A percentile compares a stretch with the other conserved stretches of the same genome.
Evolutionary conservation across 2,113 vertebrate genomes (phyloP).

Genomic region (Platysteira castanea): DNA sequence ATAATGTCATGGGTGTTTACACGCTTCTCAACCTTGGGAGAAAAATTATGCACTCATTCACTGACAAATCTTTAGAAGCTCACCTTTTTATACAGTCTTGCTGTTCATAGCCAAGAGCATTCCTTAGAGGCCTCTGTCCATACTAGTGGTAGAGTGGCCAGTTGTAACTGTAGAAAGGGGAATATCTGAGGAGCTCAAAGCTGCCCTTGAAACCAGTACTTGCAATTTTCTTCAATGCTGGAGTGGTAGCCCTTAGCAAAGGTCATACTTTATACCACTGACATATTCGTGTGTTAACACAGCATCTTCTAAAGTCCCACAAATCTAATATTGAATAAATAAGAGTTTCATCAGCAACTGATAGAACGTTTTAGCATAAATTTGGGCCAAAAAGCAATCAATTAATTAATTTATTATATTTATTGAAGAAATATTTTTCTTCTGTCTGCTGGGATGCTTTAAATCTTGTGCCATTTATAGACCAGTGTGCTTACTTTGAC

Average conservation of each 20-base stretch:
- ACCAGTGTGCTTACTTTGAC: neutral
- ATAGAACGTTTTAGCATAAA: neutral
- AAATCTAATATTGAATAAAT: neutral
- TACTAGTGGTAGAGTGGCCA: neutral
- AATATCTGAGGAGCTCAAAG: neutral
- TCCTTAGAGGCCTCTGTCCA: neutral
- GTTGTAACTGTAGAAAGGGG: neutral
- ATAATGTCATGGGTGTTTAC: accelerated
- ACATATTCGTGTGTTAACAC: neutral
- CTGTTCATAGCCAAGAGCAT: neutral
- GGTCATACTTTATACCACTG: neutral
- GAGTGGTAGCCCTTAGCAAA: neutral
- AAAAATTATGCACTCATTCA: neutral
- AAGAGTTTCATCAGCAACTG: neutral
- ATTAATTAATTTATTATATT: neutral
- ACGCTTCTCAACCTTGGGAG: neutral
- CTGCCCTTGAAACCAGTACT: neutral
- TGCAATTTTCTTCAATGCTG: neutral
- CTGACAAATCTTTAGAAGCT: neutral
- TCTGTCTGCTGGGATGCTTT: neutral
- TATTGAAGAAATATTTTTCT: neutral
- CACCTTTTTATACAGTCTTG: neutral
- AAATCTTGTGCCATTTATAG: neutral
- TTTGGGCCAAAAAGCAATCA: neutral
- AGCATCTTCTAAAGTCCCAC: neutral